Base-by-base conservation (phyloP, 2,888 invertebrate genomes). In the Hypercompe scribonia region DNA sequence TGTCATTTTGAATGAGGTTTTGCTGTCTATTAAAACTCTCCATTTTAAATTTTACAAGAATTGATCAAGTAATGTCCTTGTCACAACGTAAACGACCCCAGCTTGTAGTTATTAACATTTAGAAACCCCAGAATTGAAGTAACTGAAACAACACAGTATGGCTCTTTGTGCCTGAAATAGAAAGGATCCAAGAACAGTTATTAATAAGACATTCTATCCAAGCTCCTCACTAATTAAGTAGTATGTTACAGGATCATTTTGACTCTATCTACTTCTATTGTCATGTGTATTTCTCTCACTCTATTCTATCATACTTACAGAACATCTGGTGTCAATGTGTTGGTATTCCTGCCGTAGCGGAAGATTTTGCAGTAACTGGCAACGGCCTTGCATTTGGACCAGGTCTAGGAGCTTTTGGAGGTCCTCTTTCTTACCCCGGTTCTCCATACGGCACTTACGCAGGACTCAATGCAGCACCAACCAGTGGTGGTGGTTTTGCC, bases 401-500 rank as follows among this genome's bases (percentile, higher is more conserved):
- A 58, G 58, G 68, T 15, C 3, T 39, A 33, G 65, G 42, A 21
- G 58, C 73, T 7, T 66, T 46, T 15, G 73, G 73, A 66, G 46
- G 54, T n/a, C 50, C 28, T 42, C 10, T 66, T 7, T 61, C 70
- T 28, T 65, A 46, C 24, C 61, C 61, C 2, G 66, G 67, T 18
- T 13, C 68, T 13, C 21, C 68, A 42, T 73, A 34, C 24, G 65
- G 65, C 54, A 72, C 58, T 33, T 31, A 69, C 33, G 63, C 74
- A 58, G 75, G 72, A 13, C 28, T 39, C 7, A 72, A 68, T 21
- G 42, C 39, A 34, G 73, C 76, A 64, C 46, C 81, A 31, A 78
- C 79, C 39, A 81, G 77, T 69, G 84, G 84, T 0, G 84, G 87
- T 8, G 85, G 85, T 18, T 81, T 89, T 21, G 76, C 81, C 0